Conservation (phyloP, 2,113 vertebrate species). For the pig (Sus scrofa) region DNA sequence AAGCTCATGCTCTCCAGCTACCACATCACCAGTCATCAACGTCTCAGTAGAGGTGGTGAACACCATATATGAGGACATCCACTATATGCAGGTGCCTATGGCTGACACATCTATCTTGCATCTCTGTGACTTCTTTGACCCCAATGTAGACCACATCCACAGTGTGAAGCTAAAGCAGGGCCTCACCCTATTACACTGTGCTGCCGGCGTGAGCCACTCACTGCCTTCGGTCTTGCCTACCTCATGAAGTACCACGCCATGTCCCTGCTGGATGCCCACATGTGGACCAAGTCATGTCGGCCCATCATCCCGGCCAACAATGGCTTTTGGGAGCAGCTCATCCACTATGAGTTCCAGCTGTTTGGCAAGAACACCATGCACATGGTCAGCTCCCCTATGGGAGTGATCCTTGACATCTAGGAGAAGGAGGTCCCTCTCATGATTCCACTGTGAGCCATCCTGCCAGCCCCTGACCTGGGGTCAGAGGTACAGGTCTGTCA, state of each 20-base stretch:
- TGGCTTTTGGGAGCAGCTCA: conserved; percentile 92
- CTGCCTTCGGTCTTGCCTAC: conserved; percentile 88
- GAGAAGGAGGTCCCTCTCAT: conserved; percentile 72
- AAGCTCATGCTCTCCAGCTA: conserved; percentile 84
- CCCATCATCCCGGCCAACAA: conserved; percentile 86
- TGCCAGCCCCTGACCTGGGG: not conserved
- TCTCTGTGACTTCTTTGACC: conserved; percentile 88
- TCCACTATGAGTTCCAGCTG: conserved; percentile 88
- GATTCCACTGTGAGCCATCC: conserved; percentile 70
- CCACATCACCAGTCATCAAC: conserved; percentile 87
- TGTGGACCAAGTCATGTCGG: conserved; percentile 85
- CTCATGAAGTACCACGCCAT: conserved; percentile 88
- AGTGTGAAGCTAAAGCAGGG: conserved; percentile 75
- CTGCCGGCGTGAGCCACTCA: conserved; percentile 89
- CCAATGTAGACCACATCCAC: conserved; percentile 87
- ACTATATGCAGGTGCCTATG: conserved; percentile 86
- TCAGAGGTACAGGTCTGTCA: not conserved
- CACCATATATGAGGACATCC: conserved; percentile 78
- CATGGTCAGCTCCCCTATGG: conserved; percentile 75
- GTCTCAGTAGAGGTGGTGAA: conserved; percentile 82
- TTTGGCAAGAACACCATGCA: conserved; percentile 87
- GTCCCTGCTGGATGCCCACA: conserved; percentile 87
- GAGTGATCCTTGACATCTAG: conserved; percentile 74
- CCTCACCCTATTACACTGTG: conserved; percentile 88
- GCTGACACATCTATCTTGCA: conserved; percentile 79